phyloP scores from a whole-genome alignment of 1,140 invertebrate genomes.

The Fopius arisanus region DNA sequence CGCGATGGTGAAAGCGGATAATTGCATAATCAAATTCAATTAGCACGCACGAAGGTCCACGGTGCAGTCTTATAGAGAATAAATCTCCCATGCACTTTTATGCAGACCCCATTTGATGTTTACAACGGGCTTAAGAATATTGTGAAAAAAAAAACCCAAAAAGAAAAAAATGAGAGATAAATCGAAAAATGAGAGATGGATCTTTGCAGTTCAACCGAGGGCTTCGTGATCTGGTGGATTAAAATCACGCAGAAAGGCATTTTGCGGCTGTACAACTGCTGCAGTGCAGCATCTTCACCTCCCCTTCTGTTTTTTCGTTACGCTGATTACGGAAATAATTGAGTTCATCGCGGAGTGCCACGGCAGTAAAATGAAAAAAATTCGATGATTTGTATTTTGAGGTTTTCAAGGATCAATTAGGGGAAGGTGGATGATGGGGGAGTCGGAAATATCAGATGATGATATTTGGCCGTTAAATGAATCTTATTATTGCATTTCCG shows the following conservation, averaged over 20 bases:
- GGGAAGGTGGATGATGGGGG: not conserved
- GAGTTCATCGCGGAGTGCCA: not conserved
- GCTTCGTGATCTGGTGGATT: slow-evolving; percentile 12
- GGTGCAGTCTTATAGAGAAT: slow-evolving; percentile 11
- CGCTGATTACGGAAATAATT: slow-evolving; percentile 24
- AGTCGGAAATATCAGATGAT: not conserved
- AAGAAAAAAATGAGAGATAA: not conserved
- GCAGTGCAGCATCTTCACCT: not conserved
- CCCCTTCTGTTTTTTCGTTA: slow-evolving; percentile 13
- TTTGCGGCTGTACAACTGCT: not conserved
- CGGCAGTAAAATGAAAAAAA: not conserved
- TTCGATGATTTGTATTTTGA: not conserved
- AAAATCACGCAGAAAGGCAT: slow-evolving; percentile 7
- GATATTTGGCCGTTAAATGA: not conserved
- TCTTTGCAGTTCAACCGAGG: not conserved
- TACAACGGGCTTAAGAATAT: not conserved
- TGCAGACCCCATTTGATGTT: not conserved
- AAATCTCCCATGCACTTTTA: not conserved
- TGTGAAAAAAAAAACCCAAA: not conserved
- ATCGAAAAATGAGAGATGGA: not conserved
- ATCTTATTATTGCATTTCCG: not conserved
- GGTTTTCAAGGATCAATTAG: not conserved
- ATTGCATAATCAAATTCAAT: slow-evolving; percentile 57
- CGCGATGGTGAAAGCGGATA: slow-evolving; percentile 52
- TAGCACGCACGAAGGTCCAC: slow-evolving; percentile 42